phyloP scores from a whole-genome alignment of 2,888 invertebrate species.

The Parnassius mnemosyne region DNA sequence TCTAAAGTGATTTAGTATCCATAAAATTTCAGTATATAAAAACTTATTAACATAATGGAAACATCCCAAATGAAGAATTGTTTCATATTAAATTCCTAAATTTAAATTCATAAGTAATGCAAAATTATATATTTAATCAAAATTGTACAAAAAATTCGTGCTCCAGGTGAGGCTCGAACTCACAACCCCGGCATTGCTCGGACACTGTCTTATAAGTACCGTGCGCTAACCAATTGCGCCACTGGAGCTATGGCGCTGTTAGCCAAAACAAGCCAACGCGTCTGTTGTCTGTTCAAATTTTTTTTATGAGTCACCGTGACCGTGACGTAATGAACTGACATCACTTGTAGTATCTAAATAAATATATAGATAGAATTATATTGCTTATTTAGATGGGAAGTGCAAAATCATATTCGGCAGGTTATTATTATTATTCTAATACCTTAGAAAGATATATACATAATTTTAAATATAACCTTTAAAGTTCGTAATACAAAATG shows the following conservation, averaged over 20 bases:
- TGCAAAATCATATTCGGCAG: no score
- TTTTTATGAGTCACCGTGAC: not conserved
- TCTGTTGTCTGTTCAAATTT: not conserved
- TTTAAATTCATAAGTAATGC: not conserved
- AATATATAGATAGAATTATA: no score
- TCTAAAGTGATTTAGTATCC: no score
- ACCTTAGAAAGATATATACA: no score
- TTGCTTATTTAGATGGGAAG: no score
- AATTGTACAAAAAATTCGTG: slow-evolving; percentile 59
- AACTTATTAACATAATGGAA: no score
- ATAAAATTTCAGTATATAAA: no score
- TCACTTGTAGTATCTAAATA: not conserved
- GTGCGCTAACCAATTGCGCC: slow-evolving; percentile 99
- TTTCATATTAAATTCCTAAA: not conserved
- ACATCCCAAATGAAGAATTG: not conserved
- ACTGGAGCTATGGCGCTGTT: slow-evolving; percentile 87
- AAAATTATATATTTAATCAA: not conserved
- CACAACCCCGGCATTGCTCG: slow-evolving; percentile 96
- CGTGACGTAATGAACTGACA: no score
- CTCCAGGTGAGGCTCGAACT: slow-evolving; percentile 99
- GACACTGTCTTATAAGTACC: slow-evolving; percentile 99
- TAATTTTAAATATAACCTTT: no score
- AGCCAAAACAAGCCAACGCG: not conserved
- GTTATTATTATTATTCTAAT: no score
- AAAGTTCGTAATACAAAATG: no score